A percentile compares a stretch with the other conserved stretches of the same genome.
Evolutionary conservation across 2,888 invertebrate genomes (phyloP).

Genomic region (Erebia ligea): DNA sequence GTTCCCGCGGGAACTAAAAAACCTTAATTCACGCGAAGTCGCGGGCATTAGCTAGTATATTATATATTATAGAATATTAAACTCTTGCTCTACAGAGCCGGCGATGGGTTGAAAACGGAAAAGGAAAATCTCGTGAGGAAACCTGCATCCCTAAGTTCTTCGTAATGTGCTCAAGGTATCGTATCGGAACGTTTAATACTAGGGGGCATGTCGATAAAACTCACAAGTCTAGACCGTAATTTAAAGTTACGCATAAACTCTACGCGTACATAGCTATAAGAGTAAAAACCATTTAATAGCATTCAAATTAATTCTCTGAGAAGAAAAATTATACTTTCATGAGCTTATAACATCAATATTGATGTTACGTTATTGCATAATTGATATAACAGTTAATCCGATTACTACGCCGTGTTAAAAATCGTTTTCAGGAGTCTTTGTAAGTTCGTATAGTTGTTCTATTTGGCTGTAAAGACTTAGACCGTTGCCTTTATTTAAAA

Average conservation of each 20-base stretch:
- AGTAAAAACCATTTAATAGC: constrained; percentile 27
- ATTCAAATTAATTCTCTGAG: constrained; percentile 43
- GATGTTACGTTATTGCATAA: constrained; percentile 17
- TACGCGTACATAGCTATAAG: neutral
- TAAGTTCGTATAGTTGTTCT: neutral
- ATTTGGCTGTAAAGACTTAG: constrained; percentile 16
- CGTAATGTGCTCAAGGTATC: too few species aligned
- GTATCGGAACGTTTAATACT: too few species aligned
- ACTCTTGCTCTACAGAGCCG: too few species aligned
- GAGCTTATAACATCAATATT: constrained; percentile 25
- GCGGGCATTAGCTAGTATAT: too few species aligned
- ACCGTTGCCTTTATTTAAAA: constrained; percentile 16
- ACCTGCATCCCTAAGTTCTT: too few species aligned
- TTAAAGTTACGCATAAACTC: neutral
- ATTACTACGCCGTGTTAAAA: neutral
- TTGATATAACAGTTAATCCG: constrained; percentile 9
- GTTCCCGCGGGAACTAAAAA: too few species aligned
- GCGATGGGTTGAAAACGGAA: too few species aligned
- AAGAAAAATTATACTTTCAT: constrained; percentile 43
- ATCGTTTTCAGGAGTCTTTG: constrained; percentile 11
- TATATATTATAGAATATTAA: too few species aligned
- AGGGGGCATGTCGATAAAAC: too few species aligned
- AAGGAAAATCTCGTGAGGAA: too few species aligned
- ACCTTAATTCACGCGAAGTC: too few species aligned
- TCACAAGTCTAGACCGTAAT: neutral